These are phyloP conservation scores for Chaetogeoica ovagalla DNA, from an alignment of 2,888 invertebrate genomes.

Conservation along the genomic window DNA sequence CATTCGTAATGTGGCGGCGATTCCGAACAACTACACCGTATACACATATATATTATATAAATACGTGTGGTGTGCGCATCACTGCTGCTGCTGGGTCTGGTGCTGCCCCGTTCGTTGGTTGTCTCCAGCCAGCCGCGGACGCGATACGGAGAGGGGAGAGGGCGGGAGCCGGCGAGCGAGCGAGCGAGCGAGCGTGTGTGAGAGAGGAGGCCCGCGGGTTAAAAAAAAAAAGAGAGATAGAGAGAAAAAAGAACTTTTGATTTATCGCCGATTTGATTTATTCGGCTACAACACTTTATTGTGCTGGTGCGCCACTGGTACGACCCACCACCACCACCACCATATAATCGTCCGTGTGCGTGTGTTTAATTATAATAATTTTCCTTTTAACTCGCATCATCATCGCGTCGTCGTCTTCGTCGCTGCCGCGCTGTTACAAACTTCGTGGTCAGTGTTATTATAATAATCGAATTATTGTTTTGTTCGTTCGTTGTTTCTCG, in stretches of 20 bases:
- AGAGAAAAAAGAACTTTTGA: too few species aligned
- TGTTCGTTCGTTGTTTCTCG: too few species aligned
- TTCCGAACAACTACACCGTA: too few species aligned
- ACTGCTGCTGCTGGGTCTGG: not conserved
- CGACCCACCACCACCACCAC: not conserved
- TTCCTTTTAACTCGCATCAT: not conserved
- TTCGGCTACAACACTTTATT: not conserved
- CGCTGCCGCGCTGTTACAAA: too few species aligned
- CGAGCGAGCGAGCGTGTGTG: not conserved
- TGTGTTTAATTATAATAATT: constrained; percentile 40
- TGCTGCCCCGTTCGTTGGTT: too few species aligned
- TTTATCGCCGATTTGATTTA: constrained; percentile 39
- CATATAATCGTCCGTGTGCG: too few species aligned
- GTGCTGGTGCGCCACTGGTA: too few species aligned
- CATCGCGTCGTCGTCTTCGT: not conserved
- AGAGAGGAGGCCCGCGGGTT: not conserved
- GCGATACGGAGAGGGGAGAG: too few species aligned
- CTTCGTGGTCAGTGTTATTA: not conserved
- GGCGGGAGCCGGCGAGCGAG: not conserved
- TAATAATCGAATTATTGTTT: too few species aligned
- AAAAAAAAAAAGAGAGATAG: constrained; percentile 28
- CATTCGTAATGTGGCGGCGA: constrained; percentile 49
- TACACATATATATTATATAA: too few species aligned
- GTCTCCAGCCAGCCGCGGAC: too few species aligned
- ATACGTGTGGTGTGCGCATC: constrained; percentile 1